phyloP scores from a whole-genome alignment of 2,888 invertebrate genomes.

The Glomeris marginata region DNA sequence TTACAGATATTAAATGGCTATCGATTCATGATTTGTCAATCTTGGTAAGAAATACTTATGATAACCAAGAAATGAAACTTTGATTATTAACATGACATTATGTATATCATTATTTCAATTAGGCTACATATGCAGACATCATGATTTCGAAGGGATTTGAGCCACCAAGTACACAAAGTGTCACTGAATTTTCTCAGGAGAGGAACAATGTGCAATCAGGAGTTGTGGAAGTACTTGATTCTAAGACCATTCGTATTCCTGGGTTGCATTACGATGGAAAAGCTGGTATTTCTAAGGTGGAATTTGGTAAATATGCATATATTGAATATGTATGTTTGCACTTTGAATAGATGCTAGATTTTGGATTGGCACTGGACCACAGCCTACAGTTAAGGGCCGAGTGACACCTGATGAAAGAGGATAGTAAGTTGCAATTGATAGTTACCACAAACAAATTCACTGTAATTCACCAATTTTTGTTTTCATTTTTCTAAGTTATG shows the following conservation, averaged over 20 bases:
- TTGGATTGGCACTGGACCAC: constrained; percentile 77
- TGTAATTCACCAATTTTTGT: no score
- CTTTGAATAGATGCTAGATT: constrained; percentile 43
- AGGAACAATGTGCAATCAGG: constrained; percentile 53
- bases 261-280: constrained; percentile 20
- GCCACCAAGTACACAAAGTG: constrained; percentile 54
- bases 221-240: constrained; percentile 58
- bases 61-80: no score
- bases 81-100: no score
- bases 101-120: constrained; percentile 1
- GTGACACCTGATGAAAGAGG: constrained; percentile 81
- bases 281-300: constrained; percentile 2
- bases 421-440: constrained; percentile 55
- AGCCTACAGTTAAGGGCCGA: constrained; percentile 62
- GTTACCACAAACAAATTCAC: no score
- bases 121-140: constrained; percentile 63
- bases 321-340: not conserved
- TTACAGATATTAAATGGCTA: constrained; percentile 77
- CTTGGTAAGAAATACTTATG: constrained; percentile 36
- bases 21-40: constrained; percentile 72
- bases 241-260: constrained; percentile 54
- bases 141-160: constrained; percentile 81
- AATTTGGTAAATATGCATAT: not conserved
- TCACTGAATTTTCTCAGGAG: constrained; percentile 43
- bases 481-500: constrained; percentile 42